Base-by-base conservation (phyloP, 2,113 vertebrate species). In the Epinephelus cyanopodus region DNA sequence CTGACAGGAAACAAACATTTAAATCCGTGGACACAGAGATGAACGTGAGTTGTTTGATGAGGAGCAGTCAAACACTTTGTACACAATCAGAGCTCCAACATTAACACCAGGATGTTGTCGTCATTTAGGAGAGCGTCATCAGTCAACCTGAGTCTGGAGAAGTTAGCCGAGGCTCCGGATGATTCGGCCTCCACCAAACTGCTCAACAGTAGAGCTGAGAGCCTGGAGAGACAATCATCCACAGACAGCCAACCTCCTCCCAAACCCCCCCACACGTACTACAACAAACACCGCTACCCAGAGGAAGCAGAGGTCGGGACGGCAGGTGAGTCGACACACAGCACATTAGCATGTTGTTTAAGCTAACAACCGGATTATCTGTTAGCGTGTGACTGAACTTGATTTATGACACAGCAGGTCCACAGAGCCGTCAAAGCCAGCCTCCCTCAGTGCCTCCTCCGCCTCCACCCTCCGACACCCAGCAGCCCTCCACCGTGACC, bases 231-330 rank as follows among this genome's bases (percentile, higher is more conserved):
- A 76, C 85, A 57, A 6, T 5, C 25, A 0, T 77, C 89, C 27
- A 11, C 53, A 0, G 90, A 88, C 52, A 61, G 57, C 5, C 85
- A 63, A 0, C 92, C 92, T 18, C 95, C 95, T 3, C 93, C 95
- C 6, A 96, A 96, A 84, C 95, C 95, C 14, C 95, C 94, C 10
- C 95, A 95, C 91, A 95, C 93, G 2, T 95, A 94, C 85, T 95
- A 95, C 86, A 83, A 92, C 89, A 84, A n/a, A 37, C 94, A 95
- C 83, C 62, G 39, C 57, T 95, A 94, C 81, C 91, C 86, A 0
- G 75, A 79, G 0, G 84, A 81, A 4, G 89, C 80, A 11, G 92
- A 91, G 79, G 25, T 7, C 45, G 2, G 15, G 6, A 17, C 48
- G 23, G 5, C 85, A 75, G 92, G 93, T 93, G 72, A 81, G 81